Percentiles rank a stretch among this genome's conserved stretches.
These are phyloP conservation scores for Cynopterus sphinx DNA, from an alignment of 2,797 vertebrate genomes.

Conservation along the genomic window DNA sequence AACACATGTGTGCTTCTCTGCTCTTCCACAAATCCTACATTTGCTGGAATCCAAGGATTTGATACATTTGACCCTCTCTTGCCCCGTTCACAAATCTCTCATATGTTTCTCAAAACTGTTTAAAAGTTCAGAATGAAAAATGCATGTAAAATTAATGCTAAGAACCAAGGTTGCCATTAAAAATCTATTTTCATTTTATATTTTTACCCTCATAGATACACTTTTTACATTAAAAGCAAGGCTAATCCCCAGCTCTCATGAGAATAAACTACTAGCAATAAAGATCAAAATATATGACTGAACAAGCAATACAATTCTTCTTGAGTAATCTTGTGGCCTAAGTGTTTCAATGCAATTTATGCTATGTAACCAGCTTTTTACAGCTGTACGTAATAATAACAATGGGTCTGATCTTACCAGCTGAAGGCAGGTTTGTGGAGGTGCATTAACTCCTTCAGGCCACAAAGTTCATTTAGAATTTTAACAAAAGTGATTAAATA, in stretches of 20 bases:
- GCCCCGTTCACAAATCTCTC: slow-evolving; percentile 84
- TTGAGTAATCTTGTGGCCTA: slow-evolving; percentile 69
- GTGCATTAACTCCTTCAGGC: slow-evolving; percentile 65
- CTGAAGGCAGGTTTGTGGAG: slow-evolving; percentile 59
- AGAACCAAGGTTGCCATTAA: slow-evolving; percentile 71
- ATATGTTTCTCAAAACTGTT: slow-evolving; percentile 79
- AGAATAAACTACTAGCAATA: slow-evolving; percentile 77
- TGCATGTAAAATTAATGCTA: slow-evolving; percentile 76
- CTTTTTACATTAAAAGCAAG: slow-evolving; percentile 69
- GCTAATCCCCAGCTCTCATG: slow-evolving; percentile 60
- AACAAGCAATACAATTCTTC: slow-evolving; percentile 77
- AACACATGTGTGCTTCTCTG: slow-evolving; percentile 65
- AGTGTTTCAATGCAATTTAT: slow-evolving; percentile 76
- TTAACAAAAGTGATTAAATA: slow-evolving; percentile 70
- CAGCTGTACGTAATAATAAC: slow-evolving; percentile 78
- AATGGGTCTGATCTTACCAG: slow-evolving; percentile 43
- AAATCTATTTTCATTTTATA: slow-evolving; percentile 73
- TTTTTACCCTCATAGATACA: slow-evolving; percentile 47
- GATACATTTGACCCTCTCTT: slow-evolving; percentile 81
- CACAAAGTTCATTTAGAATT: slow-evolving; percentile 60
- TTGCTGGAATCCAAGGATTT: slow-evolving; percentile 76
- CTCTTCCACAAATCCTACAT: slow-evolving; percentile 73
- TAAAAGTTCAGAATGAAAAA: slow-evolving; percentile 81
- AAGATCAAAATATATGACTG: slow-evolving; percentile 73
- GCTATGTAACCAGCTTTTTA: slow-evolving; percentile 78